Base-by-base conservation (phyloP, 2,888 invertebrate genomes). In the Notodonta ziczac region DNA sequence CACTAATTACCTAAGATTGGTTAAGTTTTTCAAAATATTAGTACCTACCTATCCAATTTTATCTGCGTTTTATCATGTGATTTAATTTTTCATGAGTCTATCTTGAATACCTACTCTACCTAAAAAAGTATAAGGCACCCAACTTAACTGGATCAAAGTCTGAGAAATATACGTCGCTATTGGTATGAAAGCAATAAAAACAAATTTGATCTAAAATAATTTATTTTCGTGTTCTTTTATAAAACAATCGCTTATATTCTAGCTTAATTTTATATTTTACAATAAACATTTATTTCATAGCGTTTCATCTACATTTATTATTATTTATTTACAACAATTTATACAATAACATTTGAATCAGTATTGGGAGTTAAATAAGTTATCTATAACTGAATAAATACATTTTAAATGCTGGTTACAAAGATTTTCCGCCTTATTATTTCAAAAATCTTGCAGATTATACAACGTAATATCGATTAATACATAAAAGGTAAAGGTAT, bases 201-300 rank as follows among this genome's bases (percentile, higher is more conserved):
- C 42, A 32, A 39, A 32, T 53, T 89, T 87, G 85, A 87, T 91
- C 92, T 93, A 93, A 93, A 93, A 93, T 93, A 93, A 89, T 93
- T 91, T 93, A 92, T 91, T 91, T 84, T 84, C 82, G 81, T 86
- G 84, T 87, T 83, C 84, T 87, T 90, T 93, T 92, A 90, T 89
- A 93, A 93, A 92, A 92, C 90, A 93, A 91, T 90, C 74, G 81
- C 88, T 91, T 90, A 89, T 58, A 74, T 73, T 65, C 69, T 80
- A 88, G 85, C 75, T 88, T 86, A 88, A 60, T 77, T 71, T 74
- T 82, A 77, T 82, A 77, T 82, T 88, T 84, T 90, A 91, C 90
- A 91, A 83, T 89, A 86, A 89, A 88, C 85, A 84, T 86, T 24
- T 24, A 80, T 83, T 78, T 78, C 80, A 81, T 89, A 87, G 88